A percentile compares a stretch with the other conserved stretches of the same genome.
These are phyloP conservation scores for Paguma larvata DNA, from an alignment of 2,797 vertebrate genomes.

Conservation along the genomic window DNA sequence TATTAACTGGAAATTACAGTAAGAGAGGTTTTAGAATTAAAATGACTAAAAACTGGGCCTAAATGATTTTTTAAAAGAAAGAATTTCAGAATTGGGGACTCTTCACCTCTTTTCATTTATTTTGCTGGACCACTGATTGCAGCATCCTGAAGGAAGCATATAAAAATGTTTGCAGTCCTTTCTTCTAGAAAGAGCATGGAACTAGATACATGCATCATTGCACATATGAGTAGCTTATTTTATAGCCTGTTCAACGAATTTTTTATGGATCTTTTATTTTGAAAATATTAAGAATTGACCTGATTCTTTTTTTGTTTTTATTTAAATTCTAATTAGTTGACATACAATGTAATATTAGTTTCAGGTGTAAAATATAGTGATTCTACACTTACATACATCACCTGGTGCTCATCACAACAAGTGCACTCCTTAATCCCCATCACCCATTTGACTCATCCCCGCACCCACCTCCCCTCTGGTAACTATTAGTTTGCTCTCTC, in stretches of 20 bases:
- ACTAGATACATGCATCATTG: constrained; percentile 51
- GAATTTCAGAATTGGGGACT: constrained; percentile 13
- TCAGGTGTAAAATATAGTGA: background rate
- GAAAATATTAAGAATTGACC: background rate
- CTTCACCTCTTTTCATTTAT: constrained; percentile 63
- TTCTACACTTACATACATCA: background rate
- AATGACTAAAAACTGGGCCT: constrained; percentile 24
- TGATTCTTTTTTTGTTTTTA: background rate
- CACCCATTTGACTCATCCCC: background rate
- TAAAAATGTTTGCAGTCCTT: constrained; percentile 64
- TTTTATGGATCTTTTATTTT: background rate
- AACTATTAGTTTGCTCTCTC: background rate
- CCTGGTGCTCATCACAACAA: background rate
- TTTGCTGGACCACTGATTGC: constrained; percentile 50
- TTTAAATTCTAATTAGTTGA: background rate
- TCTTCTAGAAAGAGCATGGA: constrained; percentile 63
- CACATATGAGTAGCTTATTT: background rate
- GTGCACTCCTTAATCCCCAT: background rate
- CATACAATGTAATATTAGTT: background rate
- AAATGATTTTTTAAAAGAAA: constrained; percentile 31
- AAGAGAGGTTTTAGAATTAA: constrained; percentile 43
- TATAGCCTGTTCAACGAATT: background rate
- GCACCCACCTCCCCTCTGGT: background rate
- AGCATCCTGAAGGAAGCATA: constrained; percentile 57
- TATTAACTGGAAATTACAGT: constrained; percentile 2